Base-by-base conservation (phyloP, 2,797 vertebrate species). In the Eremophila alpestris region DNA sequence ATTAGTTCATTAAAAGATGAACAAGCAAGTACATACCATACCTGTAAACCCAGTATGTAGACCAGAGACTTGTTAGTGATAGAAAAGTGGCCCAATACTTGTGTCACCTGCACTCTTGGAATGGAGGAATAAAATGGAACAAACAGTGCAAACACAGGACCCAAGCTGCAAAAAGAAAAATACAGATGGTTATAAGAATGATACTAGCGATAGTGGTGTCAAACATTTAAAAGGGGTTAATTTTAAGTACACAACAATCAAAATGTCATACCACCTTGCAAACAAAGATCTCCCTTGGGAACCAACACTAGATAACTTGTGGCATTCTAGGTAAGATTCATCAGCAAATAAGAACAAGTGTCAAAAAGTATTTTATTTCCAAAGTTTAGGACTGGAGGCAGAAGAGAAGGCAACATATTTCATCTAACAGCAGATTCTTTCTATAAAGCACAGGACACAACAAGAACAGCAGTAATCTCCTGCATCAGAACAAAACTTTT, bases 51-150 rank as follows among this genome's bases (percentile, higher is more conserved):
- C 95, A 99, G 96, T 74, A 99, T 98, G 97, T 99, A 99, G 96
- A 99, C 98, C 96, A 99, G 97, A 48, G 99, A 98, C 97, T 99
- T 99, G 98, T 99, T 99, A 95, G 99, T 99, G 98, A 99, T 98
- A 94, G 98, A 98, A 96, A 99, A 97, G 60, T 98, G 98, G 43
- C 99, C 99, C 96, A 99, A 97, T 76, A 99, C 97, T 94, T 99
- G 99, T 74, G 99, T 99, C 97, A 99, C 98, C 56, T 99, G 99
- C 94, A 99, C 98, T 95, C 97, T 98, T 64, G 99, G 99, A 97
- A 99, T 98, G 84, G 99, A 98, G 90, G 96, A 97, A 98, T 99
- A 99, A 98, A 99, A 99, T 95, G 99, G 99, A 97, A 99, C 99
- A 96, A 99, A 99, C 59, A 99, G 97, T 48, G 99, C 98, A 95